phyloP scores from a whole-genome alignment of 2,113 vertebrate species.

The Chaetura pelagica region DNA sequence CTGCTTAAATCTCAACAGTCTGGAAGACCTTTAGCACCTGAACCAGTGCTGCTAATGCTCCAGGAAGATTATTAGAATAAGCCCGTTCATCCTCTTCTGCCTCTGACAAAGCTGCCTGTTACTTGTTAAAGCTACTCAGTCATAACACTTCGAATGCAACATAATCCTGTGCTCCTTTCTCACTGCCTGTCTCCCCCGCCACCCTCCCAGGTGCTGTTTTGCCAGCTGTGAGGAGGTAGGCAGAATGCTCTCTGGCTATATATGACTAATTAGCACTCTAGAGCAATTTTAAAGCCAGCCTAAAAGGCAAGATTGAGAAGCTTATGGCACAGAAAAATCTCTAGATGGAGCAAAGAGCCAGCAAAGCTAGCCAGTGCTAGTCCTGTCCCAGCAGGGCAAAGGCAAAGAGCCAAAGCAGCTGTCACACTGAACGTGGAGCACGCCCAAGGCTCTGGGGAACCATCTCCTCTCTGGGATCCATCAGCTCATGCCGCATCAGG shows the following conservation, averaged over 20 bases:
- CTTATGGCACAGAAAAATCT: constrained; percentile 27
- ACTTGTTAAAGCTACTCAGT: background rate
- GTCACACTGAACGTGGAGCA: background rate
- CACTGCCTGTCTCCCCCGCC: background rate
- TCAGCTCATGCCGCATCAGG: background rate
- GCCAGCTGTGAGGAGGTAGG: background rate
- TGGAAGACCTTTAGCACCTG: background rate
- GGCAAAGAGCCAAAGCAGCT: background rate
- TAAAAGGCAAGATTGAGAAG: background rate
- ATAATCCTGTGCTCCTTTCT: background rate
- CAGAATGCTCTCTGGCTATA: background rate
- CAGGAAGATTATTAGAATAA: background rate
- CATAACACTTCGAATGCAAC: background rate
- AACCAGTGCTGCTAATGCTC: background rate
- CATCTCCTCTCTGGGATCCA: background rate
- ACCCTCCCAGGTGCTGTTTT: background rate
- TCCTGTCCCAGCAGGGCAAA: background rate
- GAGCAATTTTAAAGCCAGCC: background rate
- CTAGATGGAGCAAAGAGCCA: constrained; percentile 46
- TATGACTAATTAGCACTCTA: background rate
- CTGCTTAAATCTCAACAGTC: background rate
- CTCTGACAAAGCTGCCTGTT: background rate
- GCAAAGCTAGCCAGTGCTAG: background rate
- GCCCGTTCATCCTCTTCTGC: background rate
- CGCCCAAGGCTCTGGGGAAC: background rate